These are phyloP conservation scores for Charanyca ferruginea DNA, from an alignment of 2,888 invertebrate species.

Conservation along the genomic window DNA sequence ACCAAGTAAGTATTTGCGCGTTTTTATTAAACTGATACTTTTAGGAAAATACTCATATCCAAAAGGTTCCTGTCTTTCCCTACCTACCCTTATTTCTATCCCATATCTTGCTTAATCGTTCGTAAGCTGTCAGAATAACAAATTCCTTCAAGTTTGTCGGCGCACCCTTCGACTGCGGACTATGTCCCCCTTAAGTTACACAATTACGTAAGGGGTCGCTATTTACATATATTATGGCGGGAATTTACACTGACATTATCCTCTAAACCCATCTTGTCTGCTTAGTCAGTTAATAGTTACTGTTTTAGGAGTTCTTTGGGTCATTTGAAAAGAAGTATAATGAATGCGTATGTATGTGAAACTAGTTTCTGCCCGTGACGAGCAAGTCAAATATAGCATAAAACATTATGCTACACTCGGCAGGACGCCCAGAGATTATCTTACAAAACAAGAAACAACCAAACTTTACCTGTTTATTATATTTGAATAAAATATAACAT, in stretches of 20 bases:
- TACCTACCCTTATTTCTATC: background rate
- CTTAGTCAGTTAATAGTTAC: constrained; percentile 57
- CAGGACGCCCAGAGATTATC: no score
- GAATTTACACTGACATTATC: constrained; percentile 59
- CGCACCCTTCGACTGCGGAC: constrained; percentile 20
- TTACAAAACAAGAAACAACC: no score
- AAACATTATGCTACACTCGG: no score
- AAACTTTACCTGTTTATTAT: no score
- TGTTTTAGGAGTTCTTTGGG: constrained; percentile 25
- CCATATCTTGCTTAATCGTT: constrained; percentile 15
- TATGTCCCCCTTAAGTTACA: constrained; percentile 42
- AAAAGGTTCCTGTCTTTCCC: background rate
- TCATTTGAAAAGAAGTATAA: constrained; percentile 24
- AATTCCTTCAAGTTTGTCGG: constrained; percentile 26
- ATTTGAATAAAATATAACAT: no score
- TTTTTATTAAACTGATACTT: no score
- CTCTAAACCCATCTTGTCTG: constrained; percentile 47
- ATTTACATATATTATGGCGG: constrained; percentile 59
- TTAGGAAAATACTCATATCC: background rate
- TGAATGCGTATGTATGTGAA: background rate
- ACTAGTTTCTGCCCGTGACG: no score
- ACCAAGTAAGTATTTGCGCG: no score
- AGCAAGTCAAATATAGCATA: no score
- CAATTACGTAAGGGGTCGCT: constrained; percentile 55
- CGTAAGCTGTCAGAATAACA: constrained; percentile 9